Base-by-base conservation (phyloP, 53 echinoderm and acorn worm genomes). In the Zoroaster sp. region DNA sequence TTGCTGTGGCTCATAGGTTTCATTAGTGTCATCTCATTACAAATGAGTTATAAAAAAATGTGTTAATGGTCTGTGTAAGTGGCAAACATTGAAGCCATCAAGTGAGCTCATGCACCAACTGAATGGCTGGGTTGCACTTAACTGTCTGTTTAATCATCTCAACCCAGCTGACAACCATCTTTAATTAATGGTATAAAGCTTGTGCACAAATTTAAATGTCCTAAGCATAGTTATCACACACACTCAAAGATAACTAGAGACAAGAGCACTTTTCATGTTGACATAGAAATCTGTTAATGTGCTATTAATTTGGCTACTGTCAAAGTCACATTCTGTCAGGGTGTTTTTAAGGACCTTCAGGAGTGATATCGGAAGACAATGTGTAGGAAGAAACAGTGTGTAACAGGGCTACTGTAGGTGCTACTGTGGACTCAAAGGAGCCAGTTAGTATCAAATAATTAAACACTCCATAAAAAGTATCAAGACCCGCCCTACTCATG, bases 21-120 rank as follows among this genome's bases (percentile, higher is more conserved):
- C 52, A 33, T 76, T 76, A 46, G 33, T 76, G 76, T 76, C 76
- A 76, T 46, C 51, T 33, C 18, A 40, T 33, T 47, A 45, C 47
- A 49, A 76, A 45, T 46, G 47, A 76, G 45, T 30, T 17, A 15
- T 45, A 25, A 41, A 4, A 31, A 49, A 15, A 47, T 49, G 34
- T 31, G 76, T 47, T 76, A 76, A 76, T 76, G 51, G 52, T 14
- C 51, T 18, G 33, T 76, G 46, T 47, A 76, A 76, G 52, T 32
- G 18, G 14, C 36, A 11, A 14, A 20, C 47, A 30, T 33, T 76
- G 21, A 14, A 6, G 21, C 31, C 47, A 18, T 51, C 17, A 33
- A 76, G 17, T 47, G 49, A 43, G 76, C 46, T 51, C n/a, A 49
- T 14, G 1, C 1, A 52, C 18, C 4, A 34, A 46, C 4, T 17